Base-by-base conservation (phyloP, 2,888 invertebrate species). In the Synergus itoensis region DNA sequence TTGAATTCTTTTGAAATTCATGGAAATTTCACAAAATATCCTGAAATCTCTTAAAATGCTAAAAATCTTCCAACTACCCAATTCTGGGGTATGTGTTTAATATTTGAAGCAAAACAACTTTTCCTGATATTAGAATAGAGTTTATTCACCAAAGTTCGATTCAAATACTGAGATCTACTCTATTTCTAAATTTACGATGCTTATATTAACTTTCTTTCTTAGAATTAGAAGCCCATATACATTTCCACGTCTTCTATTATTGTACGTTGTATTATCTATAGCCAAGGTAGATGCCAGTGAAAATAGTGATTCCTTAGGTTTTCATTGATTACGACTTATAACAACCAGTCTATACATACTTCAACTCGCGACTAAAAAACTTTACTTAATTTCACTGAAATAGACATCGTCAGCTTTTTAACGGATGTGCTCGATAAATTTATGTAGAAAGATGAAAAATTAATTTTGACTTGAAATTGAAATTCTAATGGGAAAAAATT, bases 211-310 rank as follows among this genome's bases (percentile, higher is more conserved):
- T 45, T 69, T 28, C 16, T 45, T 48, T 48, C 48, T 21, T 8
- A 69, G 28, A 48, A 48, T 16, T 9, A 48, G 9, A 69, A 45
- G 43, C 69, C 53, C n/a, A 69, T 69, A 48, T 41, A 43, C 43
- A 53, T 53, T 40, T 28, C n/a, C 48, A 36, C 9, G 28, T 53
- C 11, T 28, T 53, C 73, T 73, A 73, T 53, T 73, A 73, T 73
- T 73, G 21, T 40, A 53, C n/a, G 8, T 73, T 73, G 1, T 53
- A 5, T 36, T 36, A 21, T 67, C 7, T 64, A 73, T 73, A 69
- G 28, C 48, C 48, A 69, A 69, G 69, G 69, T 69, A 28, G 69
- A 36, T 53, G 48, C 53, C 45, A 43, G 67, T 14, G 67, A 67
- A 67, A 67, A 67, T 67, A 67, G 67, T 67, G 45, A 16, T 16